Conservation (phyloP, 1,140 invertebrate species). For the Drosophila azteca region DNA sequence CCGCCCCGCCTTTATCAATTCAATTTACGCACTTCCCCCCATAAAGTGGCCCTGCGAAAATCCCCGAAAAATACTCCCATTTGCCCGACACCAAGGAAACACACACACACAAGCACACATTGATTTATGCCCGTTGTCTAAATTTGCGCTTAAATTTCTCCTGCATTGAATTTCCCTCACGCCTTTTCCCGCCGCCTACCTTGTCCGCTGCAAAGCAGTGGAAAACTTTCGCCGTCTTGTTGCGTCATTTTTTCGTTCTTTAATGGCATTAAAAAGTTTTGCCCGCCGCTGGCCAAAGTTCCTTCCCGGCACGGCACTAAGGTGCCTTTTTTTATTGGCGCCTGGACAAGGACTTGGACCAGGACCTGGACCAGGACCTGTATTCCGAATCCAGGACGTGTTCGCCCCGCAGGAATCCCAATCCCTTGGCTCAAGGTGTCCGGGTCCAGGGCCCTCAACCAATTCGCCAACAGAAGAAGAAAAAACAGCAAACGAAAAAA, state of each 20-base stretch:
- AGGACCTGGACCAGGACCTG: constrained; percentile 10
- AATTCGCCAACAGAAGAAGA: constrained; percentile 9
- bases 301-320: constrained; percentile 47
- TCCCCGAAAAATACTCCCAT: constrained; percentile 25
- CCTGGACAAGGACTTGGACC: constrained; percentile 22
- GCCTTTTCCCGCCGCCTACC: constrained; percentile 29
- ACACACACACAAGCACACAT: constrained; percentile 11
- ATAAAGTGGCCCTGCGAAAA: constrained; percentile 53
- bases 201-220: constrained; percentile 33
- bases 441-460: constrained; percentile 1
- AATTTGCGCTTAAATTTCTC: constrained; percentile 40
- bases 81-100: neutral
- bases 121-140: constrained; percentile 40
- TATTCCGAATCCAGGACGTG: constrained; percentile 44
- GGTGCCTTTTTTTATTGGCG: constrained; percentile 79
- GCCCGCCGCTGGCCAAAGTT: constrained; percentile 65
- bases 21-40: constrained; percentile 66
- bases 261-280: constrained; percentile 83
- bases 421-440: constrained; percentile 69
- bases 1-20: constrained; percentile 72
- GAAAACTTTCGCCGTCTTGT: constrained; percentile 62
- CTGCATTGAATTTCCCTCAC: constrained; percentile 40
- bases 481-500: constrained; percentile 58
- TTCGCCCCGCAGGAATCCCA: constrained; percentile 72
- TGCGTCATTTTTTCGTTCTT: constrained; percentile 42